Percentiles rank a stretch among this genome's conserved stretches.
These are phyloP conservation scores for Octomys mimax DNA, from an alignment of 2,797 vertebrate species.

Conservation along the genomic window DNA sequence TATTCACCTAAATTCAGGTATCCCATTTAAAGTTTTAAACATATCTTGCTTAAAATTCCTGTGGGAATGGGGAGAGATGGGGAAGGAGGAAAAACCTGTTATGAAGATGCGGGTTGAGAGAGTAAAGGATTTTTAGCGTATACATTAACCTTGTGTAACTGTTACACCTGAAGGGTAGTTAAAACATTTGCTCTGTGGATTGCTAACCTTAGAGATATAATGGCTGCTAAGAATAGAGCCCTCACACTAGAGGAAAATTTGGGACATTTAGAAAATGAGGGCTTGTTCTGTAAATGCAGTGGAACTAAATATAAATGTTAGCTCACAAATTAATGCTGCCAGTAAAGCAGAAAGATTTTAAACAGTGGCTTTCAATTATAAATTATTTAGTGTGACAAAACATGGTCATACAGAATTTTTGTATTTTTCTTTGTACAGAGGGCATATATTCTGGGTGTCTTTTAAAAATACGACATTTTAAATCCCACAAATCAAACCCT, in stretches of 20 bases:
- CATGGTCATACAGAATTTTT: not conserved
- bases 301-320: conserved; percentile 62
- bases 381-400: conserved; percentile 22
- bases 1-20: conserved; percentile 51
- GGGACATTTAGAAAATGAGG: not conserved
- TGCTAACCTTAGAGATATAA: conserved; percentile 84
- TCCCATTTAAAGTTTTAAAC: conserved; percentile 48
- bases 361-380: conserved; percentile 65
- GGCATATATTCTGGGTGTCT: not conserved
- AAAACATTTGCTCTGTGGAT: conserved; percentile 88
- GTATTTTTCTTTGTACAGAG: not conserved
- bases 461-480: too few species aligned
- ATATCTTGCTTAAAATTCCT: conserved; percentile 62
- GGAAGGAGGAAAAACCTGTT: conserved; percentile 59
- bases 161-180: conserved; percentile 79
- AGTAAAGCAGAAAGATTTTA: not conserved
- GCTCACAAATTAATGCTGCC: conserved; percentile 69
- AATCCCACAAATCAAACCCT: too few species aligned
- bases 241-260: not conserved
- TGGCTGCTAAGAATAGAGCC: not conserved
- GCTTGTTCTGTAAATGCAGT: conserved; percentile 72
- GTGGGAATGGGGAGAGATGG: conserved; percentile 58
- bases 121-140: not conserved
- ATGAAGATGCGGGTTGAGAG: not conserved
- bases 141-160: not conserved